Conservation (phyloP, 2,797 vertebrate species). For the Dryobates pubescens region DNA sequence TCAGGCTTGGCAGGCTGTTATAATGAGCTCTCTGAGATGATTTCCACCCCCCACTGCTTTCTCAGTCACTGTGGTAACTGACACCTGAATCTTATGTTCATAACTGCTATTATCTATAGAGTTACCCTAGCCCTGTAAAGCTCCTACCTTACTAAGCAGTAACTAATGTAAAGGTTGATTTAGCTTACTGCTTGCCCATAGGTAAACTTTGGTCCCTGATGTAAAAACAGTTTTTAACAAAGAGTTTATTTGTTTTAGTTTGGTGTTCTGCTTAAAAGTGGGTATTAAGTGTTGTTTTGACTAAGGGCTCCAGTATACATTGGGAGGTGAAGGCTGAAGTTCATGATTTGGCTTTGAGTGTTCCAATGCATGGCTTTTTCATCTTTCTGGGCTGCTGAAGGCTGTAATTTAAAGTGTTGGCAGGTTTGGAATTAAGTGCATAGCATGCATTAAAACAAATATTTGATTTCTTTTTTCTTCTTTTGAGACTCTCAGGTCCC, state of each 20-base stretch:
- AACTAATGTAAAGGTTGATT: background rate
- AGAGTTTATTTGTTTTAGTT: background rate
- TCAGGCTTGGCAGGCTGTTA: background rate
- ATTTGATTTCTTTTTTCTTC: background rate
- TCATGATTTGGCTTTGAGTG: background rate
- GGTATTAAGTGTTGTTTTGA: rapidly evolving
- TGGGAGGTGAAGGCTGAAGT: background rate
- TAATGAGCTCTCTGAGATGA: background rate
- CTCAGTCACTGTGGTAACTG: background rate
- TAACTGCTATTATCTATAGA: rapidly evolving
- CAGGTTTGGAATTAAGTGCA: background rate
- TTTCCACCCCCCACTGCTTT: background rate
- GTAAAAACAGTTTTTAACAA: background rate
- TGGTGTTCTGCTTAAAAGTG: background rate
- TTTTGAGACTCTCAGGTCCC: background rate
- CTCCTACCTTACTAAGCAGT: background rate
- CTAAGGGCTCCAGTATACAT: background rate
- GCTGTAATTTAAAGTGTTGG: conserved; percentile 35
- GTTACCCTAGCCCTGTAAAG: background rate
- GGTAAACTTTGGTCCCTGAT: background rate
- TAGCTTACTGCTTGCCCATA: background rate
- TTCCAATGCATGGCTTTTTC: background rate
- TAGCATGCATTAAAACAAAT: background rate
- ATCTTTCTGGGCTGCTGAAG: background rate
- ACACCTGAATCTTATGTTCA: background rate